Conservation (phyloP, 2,113 vertebrate species). For the Microcebus lehilahytsara region DNA sequence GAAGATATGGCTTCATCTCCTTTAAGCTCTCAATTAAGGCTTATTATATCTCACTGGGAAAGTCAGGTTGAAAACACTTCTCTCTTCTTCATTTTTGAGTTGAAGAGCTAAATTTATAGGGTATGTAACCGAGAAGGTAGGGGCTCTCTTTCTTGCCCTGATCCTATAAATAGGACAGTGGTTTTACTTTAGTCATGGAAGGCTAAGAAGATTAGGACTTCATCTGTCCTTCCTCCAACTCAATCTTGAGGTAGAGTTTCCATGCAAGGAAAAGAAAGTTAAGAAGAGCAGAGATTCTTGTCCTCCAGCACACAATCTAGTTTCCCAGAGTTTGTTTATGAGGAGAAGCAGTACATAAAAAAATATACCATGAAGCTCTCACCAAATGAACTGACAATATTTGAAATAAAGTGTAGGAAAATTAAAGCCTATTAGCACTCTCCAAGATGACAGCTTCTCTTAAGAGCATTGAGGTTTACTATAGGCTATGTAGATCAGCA, state of each 20-base stretch:
- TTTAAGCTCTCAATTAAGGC: not conserved
- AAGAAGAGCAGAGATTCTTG: not conserved
- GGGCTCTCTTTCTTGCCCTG: not conserved
- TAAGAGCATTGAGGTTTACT: not conserved
- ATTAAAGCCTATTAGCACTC: not conserved
- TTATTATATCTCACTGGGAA: not conserved
- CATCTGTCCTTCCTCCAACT: rapidly evolving
- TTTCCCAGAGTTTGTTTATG: not conserved
- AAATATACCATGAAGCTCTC: not conserved
- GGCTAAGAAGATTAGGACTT: not conserved
- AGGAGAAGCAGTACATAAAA: not conserved
- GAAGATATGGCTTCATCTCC: not conserved
- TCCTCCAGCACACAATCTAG: not conserved
- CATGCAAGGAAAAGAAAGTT: not conserved
- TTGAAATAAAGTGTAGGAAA: not conserved
- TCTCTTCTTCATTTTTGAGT: not conserved
- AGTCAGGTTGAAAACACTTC: not conserved
- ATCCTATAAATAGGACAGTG: not conserved
- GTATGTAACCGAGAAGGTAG: not conserved
- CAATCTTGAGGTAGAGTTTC: not conserved
- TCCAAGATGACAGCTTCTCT: not conserved
- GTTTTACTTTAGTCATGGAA: not conserved
- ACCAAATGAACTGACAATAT: not conserved
- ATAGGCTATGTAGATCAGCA: not conserved
- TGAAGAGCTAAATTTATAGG: not conserved